Base-by-base conservation (phyloP, 2,888 invertebrate genomes). In the Drosophila lutescens region DNA sequence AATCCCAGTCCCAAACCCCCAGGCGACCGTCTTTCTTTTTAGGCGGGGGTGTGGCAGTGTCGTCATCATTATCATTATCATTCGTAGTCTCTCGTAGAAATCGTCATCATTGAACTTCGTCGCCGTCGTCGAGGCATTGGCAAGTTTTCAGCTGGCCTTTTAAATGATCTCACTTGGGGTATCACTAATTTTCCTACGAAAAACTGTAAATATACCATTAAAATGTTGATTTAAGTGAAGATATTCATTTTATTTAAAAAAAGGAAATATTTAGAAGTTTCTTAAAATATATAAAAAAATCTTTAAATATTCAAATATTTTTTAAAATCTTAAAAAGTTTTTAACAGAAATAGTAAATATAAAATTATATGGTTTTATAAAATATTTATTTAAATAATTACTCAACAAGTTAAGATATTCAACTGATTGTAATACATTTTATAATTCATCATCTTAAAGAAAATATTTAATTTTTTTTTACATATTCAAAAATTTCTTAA, bases 11-110 rank as follows among this genome's bases (percentile, higher is more conserved):
- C 60, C 32, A 43, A 10, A 26, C 15, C 41, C n/a, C n/a, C n/a
- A n/a, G n/a, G n/a, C n/a, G 38, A 9, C 13, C n/a, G 17, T 32
- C 23, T 43, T 26, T 46, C 8, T 4, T 20, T 53, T 40, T 49
- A 2, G 43, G 60, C 44, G 63, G 72, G 61, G 58, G 73, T 71
- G 66, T 36, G 74, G 44, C 55, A 17, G 50, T 56, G 70, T 56
- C 66, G 70, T 63, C 74, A 56, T 38, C 17, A 26, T 20, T 43
- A 56, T 54, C 38, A 51, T 51, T 51, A 58, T 50, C 58, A 40
- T 30, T 30, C 4, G 34, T 34, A 34, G 34, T 12, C 34, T 6
- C 26, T 36, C 17, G n/a, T n/a, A 12, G 50, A 13, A 36, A 32
- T 50, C 34, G 34, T 50, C 50, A 41, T 50, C 40, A 38, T 43